A percentile compares a stretch with the other conserved stretches of the same genome.
Conservation (phyloP, 2,888 invertebrate species). For the Bellardia bayeri region DNA sequence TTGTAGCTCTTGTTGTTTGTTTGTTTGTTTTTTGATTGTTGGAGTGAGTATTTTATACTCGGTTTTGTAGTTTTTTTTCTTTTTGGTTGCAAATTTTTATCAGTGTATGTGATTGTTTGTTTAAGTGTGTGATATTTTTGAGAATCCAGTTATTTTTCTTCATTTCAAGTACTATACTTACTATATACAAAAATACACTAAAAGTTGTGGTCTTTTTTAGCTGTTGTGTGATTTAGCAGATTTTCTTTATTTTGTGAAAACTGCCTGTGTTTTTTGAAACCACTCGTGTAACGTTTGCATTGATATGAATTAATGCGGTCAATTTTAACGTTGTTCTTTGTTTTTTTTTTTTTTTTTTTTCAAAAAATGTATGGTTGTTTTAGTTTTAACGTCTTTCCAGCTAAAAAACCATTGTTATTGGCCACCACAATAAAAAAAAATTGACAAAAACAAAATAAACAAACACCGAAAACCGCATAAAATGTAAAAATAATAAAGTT, state of each 20-base stretch:
- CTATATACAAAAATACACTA: not conserved
- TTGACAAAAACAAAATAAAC: not conserved
- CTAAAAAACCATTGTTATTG: conserved; percentile 3
- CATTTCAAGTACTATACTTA: conserved; percentile 9
- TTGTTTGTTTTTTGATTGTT: conserved; percentile 18
- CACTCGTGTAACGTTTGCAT: conserved; percentile 49
- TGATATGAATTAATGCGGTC: conserved; percentile 64
- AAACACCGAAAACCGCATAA: conserved; percentile 11
- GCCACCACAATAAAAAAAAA: not conserved
- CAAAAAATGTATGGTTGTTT: not conserved
- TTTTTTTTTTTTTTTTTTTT: not conserved
- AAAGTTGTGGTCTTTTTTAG: conserved; percentile 11
- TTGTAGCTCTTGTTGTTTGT: conserved; percentile 10
- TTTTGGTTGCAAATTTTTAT: conserved; percentile 13
- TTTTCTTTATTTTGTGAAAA: conserved; percentile 14
- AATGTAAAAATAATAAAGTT: conserved; percentile 41
- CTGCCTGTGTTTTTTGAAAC: conserved; percentile 6
- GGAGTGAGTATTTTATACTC: not conserved
- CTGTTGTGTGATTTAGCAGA: not conserved
- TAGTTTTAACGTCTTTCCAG: not conserved
- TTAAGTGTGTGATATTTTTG: conserved; percentile 25
- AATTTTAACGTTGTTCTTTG: conserved; percentile 40
- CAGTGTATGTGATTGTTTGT: not conserved
- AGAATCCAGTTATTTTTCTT: conserved; percentile 65
- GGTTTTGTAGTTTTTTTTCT: not conserved